Evolutionary conservation across 2,113 vertebrate genomes (phyloP).

Genomic region (Ursus arctos): DNA sequence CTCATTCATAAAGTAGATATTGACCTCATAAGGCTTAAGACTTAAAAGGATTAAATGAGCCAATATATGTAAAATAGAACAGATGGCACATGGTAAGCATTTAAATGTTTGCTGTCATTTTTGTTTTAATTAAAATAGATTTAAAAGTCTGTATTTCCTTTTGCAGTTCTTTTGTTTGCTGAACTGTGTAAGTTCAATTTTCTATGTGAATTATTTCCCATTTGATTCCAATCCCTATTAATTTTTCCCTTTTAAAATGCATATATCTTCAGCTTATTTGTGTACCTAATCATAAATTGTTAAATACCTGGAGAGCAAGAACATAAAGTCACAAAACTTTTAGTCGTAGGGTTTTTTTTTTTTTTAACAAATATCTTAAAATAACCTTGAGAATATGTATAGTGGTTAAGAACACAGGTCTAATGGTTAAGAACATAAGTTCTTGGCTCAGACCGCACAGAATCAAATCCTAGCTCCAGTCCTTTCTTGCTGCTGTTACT

Average conservation of each 20-base stretch:
- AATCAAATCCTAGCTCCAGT: not conserved
- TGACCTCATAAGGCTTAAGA: not conserved
- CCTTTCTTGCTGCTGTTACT: not conserved
- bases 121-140: constrained; percentile 22
- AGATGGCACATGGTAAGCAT: not conserved
- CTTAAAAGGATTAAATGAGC: constrained; percentile 11
- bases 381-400: not conserved
- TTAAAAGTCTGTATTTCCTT: not conserved
- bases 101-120: constrained; percentile 44
- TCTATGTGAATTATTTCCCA: not conserved
- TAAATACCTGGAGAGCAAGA: not conserved
- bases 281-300: not conserved
- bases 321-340: not conserved
- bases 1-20: constrained; percentile 16
- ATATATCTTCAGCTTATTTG: not conserved
- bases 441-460: not conserved
- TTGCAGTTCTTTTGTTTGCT: constrained; percentile 16
- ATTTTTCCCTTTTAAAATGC: constrained; percentile 14
- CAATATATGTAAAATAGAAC: constrained; percentile 16
- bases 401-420: not conserved
- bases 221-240: constrained; percentile 3
- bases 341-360: not conserved
- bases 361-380: not conserved
- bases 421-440: not conserved
- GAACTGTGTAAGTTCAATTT: not conserved